Percentiles rank a stretch among this genome's conserved stretches.
Conservation (phyloP, 2,888 invertebrate species). For the Biston betularia region DNA sequence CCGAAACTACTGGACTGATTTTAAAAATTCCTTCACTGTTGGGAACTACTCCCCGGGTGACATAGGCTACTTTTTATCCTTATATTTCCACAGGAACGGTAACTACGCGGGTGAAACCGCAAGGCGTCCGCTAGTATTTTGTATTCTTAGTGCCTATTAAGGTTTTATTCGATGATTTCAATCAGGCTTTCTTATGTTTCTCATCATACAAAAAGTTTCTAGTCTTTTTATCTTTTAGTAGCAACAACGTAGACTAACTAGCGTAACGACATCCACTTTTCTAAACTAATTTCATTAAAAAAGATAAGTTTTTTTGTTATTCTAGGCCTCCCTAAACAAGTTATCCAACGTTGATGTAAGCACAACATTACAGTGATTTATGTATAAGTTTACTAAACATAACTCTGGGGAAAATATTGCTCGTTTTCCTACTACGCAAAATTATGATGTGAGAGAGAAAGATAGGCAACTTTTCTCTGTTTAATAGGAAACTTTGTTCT, state of each 20-base stretch:
- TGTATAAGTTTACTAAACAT: conserved; percentile 17
- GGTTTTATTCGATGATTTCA: too few relatives aligned
- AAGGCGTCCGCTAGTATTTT: too few relatives aligned
- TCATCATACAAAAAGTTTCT: too few relatives aligned
- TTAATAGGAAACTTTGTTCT: conserved; percentile 15
- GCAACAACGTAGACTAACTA: neutral
- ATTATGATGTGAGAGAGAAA: conserved; percentile 12
- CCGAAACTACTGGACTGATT: too few relatives aligned
- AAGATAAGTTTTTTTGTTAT: neutral
- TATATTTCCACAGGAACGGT: too few relatives aligned
- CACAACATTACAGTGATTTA: conserved; percentile 25
- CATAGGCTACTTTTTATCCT: too few relatives aligned
- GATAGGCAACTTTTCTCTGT: conserved; percentile 22
- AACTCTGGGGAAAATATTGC: conserved; percentile 16
- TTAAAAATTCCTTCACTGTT: too few relatives aligned
- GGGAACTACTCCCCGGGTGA: too few relatives aligned
- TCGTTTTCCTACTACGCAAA: conserved; percentile 9
- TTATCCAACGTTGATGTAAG: conserved; percentile 19
- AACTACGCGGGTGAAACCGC: too few relatives aligned
- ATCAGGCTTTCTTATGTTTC: too few relatives aligned
- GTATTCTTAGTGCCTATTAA: too few relatives aligned
- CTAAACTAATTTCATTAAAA: neutral
- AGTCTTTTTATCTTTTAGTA: too few relatives aligned
- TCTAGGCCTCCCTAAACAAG: conserved; percentile 2
- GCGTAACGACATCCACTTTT: neutral